These are phyloP conservation scores for Lophotis ruficrista DNA, from an alignment of 2,113 vertebrate species.

Conservation along the genomic window DNA sequence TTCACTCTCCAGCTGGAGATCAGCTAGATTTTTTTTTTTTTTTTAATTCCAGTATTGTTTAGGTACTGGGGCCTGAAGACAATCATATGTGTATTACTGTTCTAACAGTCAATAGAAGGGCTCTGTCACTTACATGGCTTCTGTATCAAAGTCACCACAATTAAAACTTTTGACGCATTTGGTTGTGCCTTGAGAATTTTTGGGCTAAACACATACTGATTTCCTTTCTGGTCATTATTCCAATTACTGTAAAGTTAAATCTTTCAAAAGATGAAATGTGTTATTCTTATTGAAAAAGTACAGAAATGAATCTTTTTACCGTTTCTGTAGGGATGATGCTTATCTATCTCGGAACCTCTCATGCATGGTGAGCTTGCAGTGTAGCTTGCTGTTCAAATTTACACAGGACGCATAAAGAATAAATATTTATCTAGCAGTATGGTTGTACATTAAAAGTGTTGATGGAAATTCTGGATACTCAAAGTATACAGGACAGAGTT, in stretches of 20 bases:
- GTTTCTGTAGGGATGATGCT: background rate
- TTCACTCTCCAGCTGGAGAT: conserved; percentile 25
- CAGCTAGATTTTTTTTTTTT: background rate
- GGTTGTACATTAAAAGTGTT: background rate
- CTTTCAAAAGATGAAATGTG: conserved; percentile 61
- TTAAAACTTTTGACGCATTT: conserved; percentile 67
- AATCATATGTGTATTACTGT: conserved; percentile 79
- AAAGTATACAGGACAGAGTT: background rate
- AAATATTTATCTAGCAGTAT: background rate
- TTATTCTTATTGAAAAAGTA: conserved; percentile 5
- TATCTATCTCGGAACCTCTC: background rate
- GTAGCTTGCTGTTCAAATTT: background rate
- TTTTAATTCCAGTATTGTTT: conserved; percentile 55
- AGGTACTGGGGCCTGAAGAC: conserved; percentile 76
- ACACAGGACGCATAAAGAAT: background rate
- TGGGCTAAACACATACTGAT: conserved; percentile 29
- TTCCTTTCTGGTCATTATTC: conserved; percentile 54
- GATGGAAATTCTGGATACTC: background rate
- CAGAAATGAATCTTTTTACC: background rate
- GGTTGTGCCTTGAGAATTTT: conserved; percentile 53
- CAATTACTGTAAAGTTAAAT: conserved; percentile 61
- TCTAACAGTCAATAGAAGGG: conserved; percentile 79
- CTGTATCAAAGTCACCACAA: conserved; percentile 51
- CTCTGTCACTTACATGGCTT: conserved; percentile 75
- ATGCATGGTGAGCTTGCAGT: background rate